Evolutionary conservation across 2,888 invertebrate genomes (phyloP), one percentile per base, ranked within the genome.

Genomic region (Chydorus sphaericus): DNA sequence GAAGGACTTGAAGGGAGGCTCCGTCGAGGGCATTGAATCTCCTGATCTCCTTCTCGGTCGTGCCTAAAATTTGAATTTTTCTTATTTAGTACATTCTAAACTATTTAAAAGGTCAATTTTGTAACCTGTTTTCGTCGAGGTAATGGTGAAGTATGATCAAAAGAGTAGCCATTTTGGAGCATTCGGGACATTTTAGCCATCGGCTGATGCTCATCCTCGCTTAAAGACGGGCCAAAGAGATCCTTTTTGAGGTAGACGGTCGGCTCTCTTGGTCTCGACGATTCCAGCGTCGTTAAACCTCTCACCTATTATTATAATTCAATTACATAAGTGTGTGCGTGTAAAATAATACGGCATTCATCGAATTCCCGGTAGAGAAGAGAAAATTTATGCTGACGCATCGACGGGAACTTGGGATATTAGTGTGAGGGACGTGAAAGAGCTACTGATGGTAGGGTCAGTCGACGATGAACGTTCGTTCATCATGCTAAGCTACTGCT

Each of bases 1-100:
- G 61, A 73, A 70, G 2, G 18, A 53, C 14, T 53, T 26, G 26
- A 20, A 8, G 37, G 23, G 28, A 14, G n/a, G 26, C 6, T 54
- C 29, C 7, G 11, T 18, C 31, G 30, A 48, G 7, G 55, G 11
- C 11, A 20, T 48, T 57, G 77, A 62, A 64, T 90, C 90, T 6
- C 88, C 87, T 0, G 88, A 88, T 65, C 89, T 77, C 61, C 90
- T 76, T 48, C 89, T 74, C 3, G 90, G 90, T 51, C 89, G 74
- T 7, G 89, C 89, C 33, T 33, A 33, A 33, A 33, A 33, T 10
- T 33, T 33, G 33, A 14, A 10, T 33, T 14, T n/a, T n/a, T n/a
- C n/a, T n/a, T n/a, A n/a, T n/a, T n/a, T n/a, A n/a, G n/a, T n/a
- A n/a, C n/a, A n/a, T n/a, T n/a, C n/a, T n/a, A n/a, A n/a, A n/a